These are phyloP conservation scores for Tipula helvola DNA, from an alignment of 2,888 invertebrate genomes.

Conservation along the genomic window DNA sequence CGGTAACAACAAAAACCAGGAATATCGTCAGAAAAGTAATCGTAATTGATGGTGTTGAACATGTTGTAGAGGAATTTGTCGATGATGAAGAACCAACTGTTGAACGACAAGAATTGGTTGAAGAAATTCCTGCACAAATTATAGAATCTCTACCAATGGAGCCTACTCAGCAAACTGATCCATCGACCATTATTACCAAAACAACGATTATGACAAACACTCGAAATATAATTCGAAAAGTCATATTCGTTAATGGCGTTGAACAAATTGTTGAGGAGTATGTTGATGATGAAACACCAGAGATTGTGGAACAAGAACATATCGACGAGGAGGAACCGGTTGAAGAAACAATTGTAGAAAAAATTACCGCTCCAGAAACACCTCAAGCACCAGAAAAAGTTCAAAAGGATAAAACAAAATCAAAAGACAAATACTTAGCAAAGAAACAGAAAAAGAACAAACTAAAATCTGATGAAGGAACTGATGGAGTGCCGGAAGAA, in stretches of 20 bases:
- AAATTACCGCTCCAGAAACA: not conserved
- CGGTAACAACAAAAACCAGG: conserved; percentile 57
- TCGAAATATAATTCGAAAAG: conserved; percentile 59
- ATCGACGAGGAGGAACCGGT: no score
- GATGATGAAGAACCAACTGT: conserved; percentile 40
- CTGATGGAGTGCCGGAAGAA: not conserved
- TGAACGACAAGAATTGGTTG: not conserved
- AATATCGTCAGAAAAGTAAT: conserved; percentile 64
- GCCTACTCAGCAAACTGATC: not conserved
- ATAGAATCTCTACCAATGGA: no score
- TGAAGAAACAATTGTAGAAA: not conserved
- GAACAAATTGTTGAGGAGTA: conserved; percentile 67
- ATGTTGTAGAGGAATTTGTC: conserved; percentile 67
- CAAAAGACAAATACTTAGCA: not conserved
- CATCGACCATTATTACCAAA: not conserved
- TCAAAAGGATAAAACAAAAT: not conserved
- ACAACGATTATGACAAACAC: conserved; percentile 59
- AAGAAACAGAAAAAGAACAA: not conserved
- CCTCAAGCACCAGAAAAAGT: not conserved
- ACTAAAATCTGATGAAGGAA: not conserved
- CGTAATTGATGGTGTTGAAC: conserved; percentile 73
- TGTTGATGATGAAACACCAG: conserved; percentile 70
- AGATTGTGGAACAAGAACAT: conserved; percentile 23
- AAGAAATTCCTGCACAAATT: not conserved
- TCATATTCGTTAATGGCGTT: conserved; percentile 69